Conservation (phyloP, 2,888 invertebrate genomes). For the Allolobophora icterica region DNA sequence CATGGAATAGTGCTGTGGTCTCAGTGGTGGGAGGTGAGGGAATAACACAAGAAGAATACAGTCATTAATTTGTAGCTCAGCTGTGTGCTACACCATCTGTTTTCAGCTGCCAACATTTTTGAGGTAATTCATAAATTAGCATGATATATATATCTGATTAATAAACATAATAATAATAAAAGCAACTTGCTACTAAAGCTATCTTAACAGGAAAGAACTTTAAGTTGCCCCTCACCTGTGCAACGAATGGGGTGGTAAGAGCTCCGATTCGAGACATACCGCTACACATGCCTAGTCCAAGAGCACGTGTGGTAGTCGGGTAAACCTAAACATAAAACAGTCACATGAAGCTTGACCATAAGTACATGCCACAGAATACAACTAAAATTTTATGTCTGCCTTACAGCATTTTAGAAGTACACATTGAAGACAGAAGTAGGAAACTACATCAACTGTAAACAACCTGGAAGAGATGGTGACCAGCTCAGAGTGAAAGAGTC, state of each 20-base stretch:
- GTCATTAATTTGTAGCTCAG: no score
- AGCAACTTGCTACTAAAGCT: background rate
- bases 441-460: conserved; percentile 6
- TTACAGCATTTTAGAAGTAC: background rate
- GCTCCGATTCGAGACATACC: conserved; percentile 90
- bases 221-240: conserved; percentile 75
- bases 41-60: no score
- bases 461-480: background rate
- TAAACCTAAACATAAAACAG: conserved; percentile 72
- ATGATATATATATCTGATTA: background rate
- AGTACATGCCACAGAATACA: background rate
- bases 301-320: conserved; percentile 84
- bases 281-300: conserved; percentile 90
- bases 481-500: background rate
- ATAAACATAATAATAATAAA: background rate
- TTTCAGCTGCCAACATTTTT: no score
- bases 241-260: conserved; percentile 91
- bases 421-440: background rate
- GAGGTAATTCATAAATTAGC: no score
- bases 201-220: background rate
- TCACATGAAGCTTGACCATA: background rate
- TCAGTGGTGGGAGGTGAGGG: no score
- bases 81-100: no score
- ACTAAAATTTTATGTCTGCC: background rate
- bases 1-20: no score